phyloP scores from a whole-genome alignment of 2,797 vertebrate species.

The Eupleurogrammus muticus region DNA sequence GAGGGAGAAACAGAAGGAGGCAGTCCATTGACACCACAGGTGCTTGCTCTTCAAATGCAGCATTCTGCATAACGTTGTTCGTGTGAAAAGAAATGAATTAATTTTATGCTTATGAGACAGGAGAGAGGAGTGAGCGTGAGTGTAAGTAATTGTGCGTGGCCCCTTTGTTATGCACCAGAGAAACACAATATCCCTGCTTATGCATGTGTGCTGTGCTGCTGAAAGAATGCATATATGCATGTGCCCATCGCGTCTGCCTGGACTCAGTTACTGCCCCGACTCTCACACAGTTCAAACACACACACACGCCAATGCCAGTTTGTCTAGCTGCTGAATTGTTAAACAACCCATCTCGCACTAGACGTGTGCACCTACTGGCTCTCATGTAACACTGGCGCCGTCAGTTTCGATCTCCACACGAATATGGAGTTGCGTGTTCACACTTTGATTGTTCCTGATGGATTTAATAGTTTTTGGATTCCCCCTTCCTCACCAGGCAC shows the following conservation, averaged over 20 bases:
- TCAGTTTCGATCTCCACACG: not conserved
- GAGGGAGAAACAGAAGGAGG: constrained; percentile 7
- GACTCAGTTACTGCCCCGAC: constrained; percentile 30
- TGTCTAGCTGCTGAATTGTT: constrained; percentile 54
- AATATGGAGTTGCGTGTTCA: not conserved
- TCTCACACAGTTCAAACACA: constrained; percentile 18
- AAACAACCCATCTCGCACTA: constrained; percentile 25
- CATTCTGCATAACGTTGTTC: constrained; percentile 23
- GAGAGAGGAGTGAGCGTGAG: not conserved
- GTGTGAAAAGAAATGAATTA: not conserved
- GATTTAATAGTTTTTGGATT: constrained; percentile 11
- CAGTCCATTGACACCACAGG: constrained; percentile 62
- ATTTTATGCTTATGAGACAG: constrained; percentile 13
- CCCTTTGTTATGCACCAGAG: constrained; percentile 31
- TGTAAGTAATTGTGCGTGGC: constrained; percentile 19
- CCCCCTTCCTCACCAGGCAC: not conserved
- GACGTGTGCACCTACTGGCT: not conserved
- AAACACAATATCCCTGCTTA: constrained; percentile 38
- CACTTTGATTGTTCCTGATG: constrained; percentile 4
- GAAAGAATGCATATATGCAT: constrained; percentile 48
- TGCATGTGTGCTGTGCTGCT: constrained; percentile 21
- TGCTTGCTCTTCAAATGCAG: constrained; percentile 61
- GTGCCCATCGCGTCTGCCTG: constrained; percentile 29
- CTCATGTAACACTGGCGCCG: constrained; percentile 7
- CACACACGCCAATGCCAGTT: constrained; percentile 9